Percentiles rank a stretch among this genome's conserved stretches.
Conservation (phyloP, 2,888 invertebrate genomes). For the Creontiades dilutus region DNA sequence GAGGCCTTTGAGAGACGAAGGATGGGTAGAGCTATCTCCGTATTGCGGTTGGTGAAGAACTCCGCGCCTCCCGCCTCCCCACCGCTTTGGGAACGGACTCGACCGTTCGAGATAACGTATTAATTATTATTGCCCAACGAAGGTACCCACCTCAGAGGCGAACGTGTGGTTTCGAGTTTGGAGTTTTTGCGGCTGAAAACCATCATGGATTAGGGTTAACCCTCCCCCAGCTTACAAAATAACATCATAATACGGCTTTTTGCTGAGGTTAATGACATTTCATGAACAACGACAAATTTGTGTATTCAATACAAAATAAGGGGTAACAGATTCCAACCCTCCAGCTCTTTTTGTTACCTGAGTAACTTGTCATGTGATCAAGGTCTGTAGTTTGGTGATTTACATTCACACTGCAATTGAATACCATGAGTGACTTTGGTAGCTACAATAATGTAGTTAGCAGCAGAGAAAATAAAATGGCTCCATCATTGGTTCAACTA, state of each 20-base stretch:
- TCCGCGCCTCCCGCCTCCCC: not conserved
- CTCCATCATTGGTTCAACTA: no score
- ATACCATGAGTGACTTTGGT: no score
- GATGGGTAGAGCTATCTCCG: not conserved
- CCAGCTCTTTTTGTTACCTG: not conserved
- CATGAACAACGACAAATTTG: constrained; percentile 48
- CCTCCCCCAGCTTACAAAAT: constrained; percentile 21
- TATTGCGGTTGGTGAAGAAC: constrained; percentile 36
- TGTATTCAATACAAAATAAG: constrained; percentile 53
- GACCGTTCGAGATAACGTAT: constrained; percentile 42
- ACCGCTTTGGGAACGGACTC: not conserved
- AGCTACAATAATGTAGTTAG: no score
- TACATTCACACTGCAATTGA: not conserved
- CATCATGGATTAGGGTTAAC: constrained; percentile 57
- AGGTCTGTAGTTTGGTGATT: not conserved
- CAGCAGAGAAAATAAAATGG: no score
- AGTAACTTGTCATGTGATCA: not conserved
- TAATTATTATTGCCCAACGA: constrained; percentile 44
- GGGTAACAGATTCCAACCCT: constrained; percentile 7
- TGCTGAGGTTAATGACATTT: constrained; percentile 48
- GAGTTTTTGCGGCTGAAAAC: constrained; percentile 54
- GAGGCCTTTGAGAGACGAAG: no score
- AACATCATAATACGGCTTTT: constrained; percentile 58
- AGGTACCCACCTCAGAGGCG: not conserved
- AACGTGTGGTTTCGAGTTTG: constrained; percentile 1